Percentiles rank a stretch among this genome's conserved stretches.
Conservation (phyloP, 2,113 vertebrate species). For the Lamprologus lemairii region DNA sequence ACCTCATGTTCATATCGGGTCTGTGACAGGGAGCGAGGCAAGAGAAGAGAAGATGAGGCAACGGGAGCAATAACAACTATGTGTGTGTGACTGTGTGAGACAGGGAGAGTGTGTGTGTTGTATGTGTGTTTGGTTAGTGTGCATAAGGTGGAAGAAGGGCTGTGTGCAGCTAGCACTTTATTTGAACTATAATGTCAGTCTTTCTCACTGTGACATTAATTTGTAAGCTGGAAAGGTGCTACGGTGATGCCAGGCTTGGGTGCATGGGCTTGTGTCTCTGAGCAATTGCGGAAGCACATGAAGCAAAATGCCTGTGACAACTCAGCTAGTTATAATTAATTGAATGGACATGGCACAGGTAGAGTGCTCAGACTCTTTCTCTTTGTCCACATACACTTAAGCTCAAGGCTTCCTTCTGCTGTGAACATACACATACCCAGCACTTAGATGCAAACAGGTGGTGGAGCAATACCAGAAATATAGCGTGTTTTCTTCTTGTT, state of each 20-base stretch:
- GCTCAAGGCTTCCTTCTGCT: neutral
- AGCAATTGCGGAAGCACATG: neutral
- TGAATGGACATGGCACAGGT: neutral
- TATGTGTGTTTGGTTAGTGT: neutral
- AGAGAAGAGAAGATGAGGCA: neutral
- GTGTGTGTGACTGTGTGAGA: neutral
- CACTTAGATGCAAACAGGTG: constrained; percentile 11
- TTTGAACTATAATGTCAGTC: neutral
- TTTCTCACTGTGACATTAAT: constrained; percentile 8
- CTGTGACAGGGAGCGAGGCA: neutral
- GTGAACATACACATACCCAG: neutral
- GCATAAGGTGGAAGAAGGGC: neutral
- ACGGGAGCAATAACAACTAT: neutral
- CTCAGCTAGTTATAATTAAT: neutral
- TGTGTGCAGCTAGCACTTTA: neutral
- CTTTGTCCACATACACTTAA: neutral
- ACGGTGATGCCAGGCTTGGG: neutral
- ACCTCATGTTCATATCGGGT: neutral
- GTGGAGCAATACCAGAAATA: neutral
- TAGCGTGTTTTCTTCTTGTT: neutral
- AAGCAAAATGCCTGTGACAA: neutral
- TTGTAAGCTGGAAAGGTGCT: neutral
- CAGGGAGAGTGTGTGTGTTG: neutral
- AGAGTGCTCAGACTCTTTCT: neutral
- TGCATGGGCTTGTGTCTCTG: neutral